Conservation (phyloP, 2,113 vertebrate genomes). For the Pycnonotus jocosus region DNA sequence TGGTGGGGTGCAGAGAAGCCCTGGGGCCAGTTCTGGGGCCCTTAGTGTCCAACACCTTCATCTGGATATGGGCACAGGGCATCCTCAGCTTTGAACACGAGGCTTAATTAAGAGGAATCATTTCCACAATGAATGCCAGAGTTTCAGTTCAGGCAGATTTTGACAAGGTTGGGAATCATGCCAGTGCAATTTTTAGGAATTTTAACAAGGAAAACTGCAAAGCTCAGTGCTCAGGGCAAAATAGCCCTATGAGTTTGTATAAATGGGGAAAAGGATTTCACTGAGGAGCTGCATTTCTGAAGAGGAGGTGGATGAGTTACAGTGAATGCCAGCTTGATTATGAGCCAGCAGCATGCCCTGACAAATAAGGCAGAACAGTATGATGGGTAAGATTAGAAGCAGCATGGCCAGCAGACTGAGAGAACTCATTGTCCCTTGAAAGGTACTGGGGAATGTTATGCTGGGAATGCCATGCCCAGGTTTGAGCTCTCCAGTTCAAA, state of each 20-base stretch:
- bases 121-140: background rate
- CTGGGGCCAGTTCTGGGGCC: background rate
- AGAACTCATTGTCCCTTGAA: background rate
- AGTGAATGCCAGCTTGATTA: background rate
- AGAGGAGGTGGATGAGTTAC: background rate
- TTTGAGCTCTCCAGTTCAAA: background rate
- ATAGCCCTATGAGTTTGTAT: background rate
- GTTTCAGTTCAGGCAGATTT: background rate
- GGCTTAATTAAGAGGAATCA: background rate
- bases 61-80: background rate
- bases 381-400: background rate
- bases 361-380: background rate
- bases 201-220: background rate
- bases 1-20: background rate
- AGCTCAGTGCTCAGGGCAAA: rapidly evolving
- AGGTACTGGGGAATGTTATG: background rate
- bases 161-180: background rate
- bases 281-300: background rate
- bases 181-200: background rate
- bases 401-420: background rate
- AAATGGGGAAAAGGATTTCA: background rate
- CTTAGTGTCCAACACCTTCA: background rate
- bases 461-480: background rate
- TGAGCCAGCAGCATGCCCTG: background rate
- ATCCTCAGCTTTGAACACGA: background rate